Conservation (phyloP, 2,113 vertebrate species). For the Cacatua alba region DNA sequence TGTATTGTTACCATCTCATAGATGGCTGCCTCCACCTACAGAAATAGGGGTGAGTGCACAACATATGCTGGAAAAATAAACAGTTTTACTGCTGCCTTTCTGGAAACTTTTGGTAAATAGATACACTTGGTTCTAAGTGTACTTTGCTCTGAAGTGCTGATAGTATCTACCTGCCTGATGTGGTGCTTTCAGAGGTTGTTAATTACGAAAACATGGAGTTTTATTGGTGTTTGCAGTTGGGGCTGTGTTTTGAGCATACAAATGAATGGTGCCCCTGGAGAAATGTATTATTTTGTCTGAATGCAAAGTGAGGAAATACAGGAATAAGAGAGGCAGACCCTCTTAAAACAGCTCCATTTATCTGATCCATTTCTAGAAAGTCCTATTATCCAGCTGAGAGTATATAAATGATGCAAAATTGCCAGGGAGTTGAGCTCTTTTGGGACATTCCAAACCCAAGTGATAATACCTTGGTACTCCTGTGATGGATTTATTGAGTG, state of each 20-base stretch:
- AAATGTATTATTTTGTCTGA: neutral
- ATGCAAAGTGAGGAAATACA: neutral
- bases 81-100: slow-evolving; percentile 1
- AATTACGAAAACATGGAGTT: neutral
- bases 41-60: neutral
- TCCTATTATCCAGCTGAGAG: neutral
- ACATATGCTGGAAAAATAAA: slow-evolving; percentile 39
- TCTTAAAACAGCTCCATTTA: slow-evolving; percentile 2
- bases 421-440: neutral
- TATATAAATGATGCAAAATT: slow-evolving; percentile 6
- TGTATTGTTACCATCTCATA: neutral
- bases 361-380: neutral
- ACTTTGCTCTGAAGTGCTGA: neutral
- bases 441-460: slow-evolving; percentile 3
- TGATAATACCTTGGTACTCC: neutral
- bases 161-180: neutral
- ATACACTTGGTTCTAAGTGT: neutral
- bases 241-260: neutral
- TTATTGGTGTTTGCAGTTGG: neutral
- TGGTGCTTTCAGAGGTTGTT: neutral
- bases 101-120: slow-evolving; percentile 33
- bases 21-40: neutral
- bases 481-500: slow-evolving; percentile 5
- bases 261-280: neutral
- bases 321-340: neutral